Evolutionary conservation across 23 tunicate genomes (phyloP).

Genomic region (Phallusia fumigata): DNA sequence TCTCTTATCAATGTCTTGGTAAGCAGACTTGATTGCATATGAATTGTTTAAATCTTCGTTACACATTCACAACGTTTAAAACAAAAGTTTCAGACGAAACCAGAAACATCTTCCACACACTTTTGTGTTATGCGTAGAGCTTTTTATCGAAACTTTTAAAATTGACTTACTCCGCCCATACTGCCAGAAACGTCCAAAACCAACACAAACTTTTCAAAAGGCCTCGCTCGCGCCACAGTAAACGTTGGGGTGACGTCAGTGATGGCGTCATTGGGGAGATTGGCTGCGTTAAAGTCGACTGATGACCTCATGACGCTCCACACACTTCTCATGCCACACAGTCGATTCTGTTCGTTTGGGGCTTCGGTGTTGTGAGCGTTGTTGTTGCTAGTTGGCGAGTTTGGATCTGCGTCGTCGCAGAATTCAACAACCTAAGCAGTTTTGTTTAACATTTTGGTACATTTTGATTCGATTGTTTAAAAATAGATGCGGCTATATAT

Average conservation of each 20-base stretch:
- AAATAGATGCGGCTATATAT: too few species aligned
- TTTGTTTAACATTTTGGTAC: too few species aligned
- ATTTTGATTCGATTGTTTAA: too few species aligned
- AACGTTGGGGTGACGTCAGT: not conserved
- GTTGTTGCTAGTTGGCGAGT: not conserved
- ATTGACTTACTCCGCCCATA: not conserved
- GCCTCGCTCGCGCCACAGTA: not conserved
- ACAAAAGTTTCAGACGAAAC: too few species aligned
- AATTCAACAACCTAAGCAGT: constrained; percentile 41
- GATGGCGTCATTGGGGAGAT: not conserved
- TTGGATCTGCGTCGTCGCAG: constrained; percentile 36
- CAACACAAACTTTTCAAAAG: constrained; percentile 3
- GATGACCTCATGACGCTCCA: constrained; percentile 54
- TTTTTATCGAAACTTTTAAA: not conserved
- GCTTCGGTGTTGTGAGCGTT: constrained; percentile 42
- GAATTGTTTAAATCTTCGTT: too few species aligned
- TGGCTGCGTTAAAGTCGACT: constrained; percentile 10
- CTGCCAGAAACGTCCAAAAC: constrained; percentile 21
- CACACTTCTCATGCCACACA: constrained; percentile 43
- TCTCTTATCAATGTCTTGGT: too few species aligned
- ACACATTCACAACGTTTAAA: too few species aligned
- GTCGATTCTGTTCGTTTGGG: constrained; percentile 49
- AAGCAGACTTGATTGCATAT: too few species aligned
- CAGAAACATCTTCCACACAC: too few species aligned
- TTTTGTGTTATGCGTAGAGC: too few species aligned